Base-by-base conservation (phyloP, 2,888 invertebrate genomes). In the Ornithoptera priamus region DNA sequence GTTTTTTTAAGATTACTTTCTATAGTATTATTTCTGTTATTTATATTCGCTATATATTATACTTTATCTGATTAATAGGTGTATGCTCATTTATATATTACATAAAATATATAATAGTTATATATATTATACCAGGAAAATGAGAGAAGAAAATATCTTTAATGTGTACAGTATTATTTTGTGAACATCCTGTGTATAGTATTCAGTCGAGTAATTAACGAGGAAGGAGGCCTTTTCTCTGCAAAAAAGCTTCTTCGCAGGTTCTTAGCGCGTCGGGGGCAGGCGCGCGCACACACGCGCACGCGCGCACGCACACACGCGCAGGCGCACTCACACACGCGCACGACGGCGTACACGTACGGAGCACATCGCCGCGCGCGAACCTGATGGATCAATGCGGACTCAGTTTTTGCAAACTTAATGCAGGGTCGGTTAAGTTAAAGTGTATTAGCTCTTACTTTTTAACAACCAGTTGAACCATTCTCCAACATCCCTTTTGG, bases 151-250 rank as follows among this genome's bases (percentile, higher is more conserved):
- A 30, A 5, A 30, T 57, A 67, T 62, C 12, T 57, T 18, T 53
- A 53, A 53, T 53, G 15, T 8, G 2, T 56, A 15, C 2, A 15
- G 18, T n/a, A 8, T 12, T n/a, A 5, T 5, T 56, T 56, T 3
- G 1, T 46, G 62, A 77, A 73, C 92, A 87, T 1, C 77, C 86
- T 87, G 81, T 92, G 86, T 61, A 75, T 66, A 75, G 82, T 83
- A 86, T 87, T 84, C 81, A 81, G 84, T 82, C 83, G 80, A 84
- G 89, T 91, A 91, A 91, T 90, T 92, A 91, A 88, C 88, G 88
- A 88, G 82, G 88, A 80, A 85, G 87, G 85, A 84, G 89, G 85
- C 86, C 85, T 88, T 87, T 87, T 85, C 85, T 78, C 71, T 75
- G 80, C 88, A 92, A 92, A 92, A 92, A 91, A 90, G 85, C 81